Evolutionary conservation across 2,797 vertebrate species (phyloP).

Genomic region (Poecile montanus): DNA sequence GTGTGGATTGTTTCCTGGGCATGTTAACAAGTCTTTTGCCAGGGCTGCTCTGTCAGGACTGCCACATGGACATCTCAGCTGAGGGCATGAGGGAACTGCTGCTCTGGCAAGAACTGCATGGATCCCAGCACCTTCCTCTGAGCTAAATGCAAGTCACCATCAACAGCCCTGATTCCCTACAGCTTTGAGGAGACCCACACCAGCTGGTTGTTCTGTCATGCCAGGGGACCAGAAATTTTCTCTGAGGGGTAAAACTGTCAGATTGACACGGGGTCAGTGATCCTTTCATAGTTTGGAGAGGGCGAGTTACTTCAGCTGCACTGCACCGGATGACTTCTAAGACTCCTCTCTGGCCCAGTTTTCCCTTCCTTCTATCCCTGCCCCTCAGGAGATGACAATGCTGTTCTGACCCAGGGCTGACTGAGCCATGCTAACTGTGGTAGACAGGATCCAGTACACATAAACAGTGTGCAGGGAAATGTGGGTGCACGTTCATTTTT

Average conservation of each 20-base stretch:
- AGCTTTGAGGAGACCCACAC: neutral
- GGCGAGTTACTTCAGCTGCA: neutral
- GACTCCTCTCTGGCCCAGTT: neutral
- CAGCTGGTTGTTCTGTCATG: neutral
- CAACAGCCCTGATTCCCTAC: neutral
- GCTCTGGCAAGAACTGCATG: neutral
- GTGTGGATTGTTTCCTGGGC: conserved; percentile 11
- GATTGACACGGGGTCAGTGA: neutral
- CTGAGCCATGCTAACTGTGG: neutral
- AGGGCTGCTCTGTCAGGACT: neutral
- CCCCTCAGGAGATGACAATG: rapidly evolving
- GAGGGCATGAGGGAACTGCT: neutral
- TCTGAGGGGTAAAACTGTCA: neutral
- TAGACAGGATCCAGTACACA: neutral
- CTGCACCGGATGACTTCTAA: neutral
- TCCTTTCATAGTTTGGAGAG: neutral
- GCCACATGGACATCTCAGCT: neutral
- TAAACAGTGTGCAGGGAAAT: neutral
- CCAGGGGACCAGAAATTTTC: neutral
- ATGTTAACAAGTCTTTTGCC: neutral
- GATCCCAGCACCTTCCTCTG: neutral
- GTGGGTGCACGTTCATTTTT: neutral
- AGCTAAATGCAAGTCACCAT: neutral
- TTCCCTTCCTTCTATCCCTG: neutral
- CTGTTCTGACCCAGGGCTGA: neutral